A percentile compares a stretch with the other conserved stretches of the same genome.
phyloP scores from a whole-genome alignment of 2,888 invertebrate genomes.

The Tholera decimalis region DNA sequence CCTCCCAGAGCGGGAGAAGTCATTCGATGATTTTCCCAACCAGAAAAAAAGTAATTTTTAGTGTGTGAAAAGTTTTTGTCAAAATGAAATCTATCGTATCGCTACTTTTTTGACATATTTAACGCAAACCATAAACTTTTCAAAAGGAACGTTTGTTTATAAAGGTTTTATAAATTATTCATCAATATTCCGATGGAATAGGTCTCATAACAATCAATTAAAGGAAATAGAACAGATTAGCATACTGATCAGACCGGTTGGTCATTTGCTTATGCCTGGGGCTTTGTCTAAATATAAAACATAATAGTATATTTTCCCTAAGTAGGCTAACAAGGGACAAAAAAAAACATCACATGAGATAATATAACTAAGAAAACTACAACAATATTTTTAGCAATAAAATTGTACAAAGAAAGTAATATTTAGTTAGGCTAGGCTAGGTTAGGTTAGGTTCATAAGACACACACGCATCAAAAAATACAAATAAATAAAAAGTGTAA shows the following conservation, averaged over 20 bases:
- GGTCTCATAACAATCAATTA: slow-evolving; percentile 53
- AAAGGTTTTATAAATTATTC: slow-evolving; percentile 20
- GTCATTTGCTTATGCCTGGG: slow-evolving; percentile 9
- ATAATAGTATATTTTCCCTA: no score
- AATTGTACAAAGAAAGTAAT: no score
- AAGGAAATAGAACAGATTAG: slow-evolving; percentile 42
- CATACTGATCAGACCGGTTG: slow-evolving; percentile 47
- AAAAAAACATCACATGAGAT: not conserved
- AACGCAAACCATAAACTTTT: slow-evolving; percentile 3
- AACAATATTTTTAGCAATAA: no score
- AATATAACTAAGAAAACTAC: not conserved
- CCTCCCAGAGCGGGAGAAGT: no score
- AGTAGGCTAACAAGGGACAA: not conserved
- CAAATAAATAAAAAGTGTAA: no score
- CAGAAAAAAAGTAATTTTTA: no score
- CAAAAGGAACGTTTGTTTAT: slow-evolving; percentile 34
- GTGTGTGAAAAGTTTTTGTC: no score
- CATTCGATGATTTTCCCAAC: no score
- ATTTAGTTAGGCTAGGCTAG: no score
- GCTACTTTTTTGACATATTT: slow-evolving; percentile 3
- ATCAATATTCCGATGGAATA: slow-evolving; percentile 50
- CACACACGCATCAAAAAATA: no score
- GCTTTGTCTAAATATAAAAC: not conserved
- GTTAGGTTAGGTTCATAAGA: no score
- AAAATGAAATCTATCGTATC: no score